Evolutionary conservation across 2,113 vertebrate genomes (phyloP), one percentile per base, ranked within the genome.

Genomic region (Coregonus clupeaformis): DNA sequence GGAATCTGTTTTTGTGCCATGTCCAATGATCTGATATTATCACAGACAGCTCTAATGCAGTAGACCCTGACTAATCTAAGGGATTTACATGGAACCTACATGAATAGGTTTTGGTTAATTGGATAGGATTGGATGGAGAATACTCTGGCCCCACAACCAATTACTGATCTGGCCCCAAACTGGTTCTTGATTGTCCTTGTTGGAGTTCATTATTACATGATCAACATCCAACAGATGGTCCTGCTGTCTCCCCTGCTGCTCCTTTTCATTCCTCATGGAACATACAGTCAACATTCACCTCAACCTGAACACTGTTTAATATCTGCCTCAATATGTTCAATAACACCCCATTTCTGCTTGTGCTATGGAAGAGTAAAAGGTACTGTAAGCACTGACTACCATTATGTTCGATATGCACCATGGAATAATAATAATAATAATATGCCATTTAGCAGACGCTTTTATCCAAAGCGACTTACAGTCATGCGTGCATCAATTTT

Each of bases 111-210:
- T 67, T 5, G 57, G 57, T 6, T 32, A 32, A 36, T 36, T 67
- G 64, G 29, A 64, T 64, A 27, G 62, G 24, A 16, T 27, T 36
- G 29, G 30, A 3, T 18, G 65, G 29, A 32, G 29, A 67, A 67
- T 32, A 18, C 65, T 32, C 29, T 29, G 65, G 13, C 64, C 14
- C 64, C 64, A 29, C 5, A 66, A 66, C 64, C 64, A 66, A 32
- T 66, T 66, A 66, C 13, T 30, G 4, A 29, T 66, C 64, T 66
- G 64, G 64, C 27, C 65, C 65, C 65, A 67, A 7, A 67, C 29
- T 5, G 29, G 65, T 36, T 67, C 18, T 32, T 30, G 16, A 29
- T 1, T 20, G 65, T 27, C 47, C 24, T 52, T 18, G 32, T 20
- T 52, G 22, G 18, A 6, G 36, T 18, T 52, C 45, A 25, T 25